Percentiles rank a stretch among this genome's conserved stretches.
These are phyloP conservation scores for Ctenomys sociabilis DNA, from an alignment of 2,113 vertebrate species.

Conservation along the genomic window DNA sequence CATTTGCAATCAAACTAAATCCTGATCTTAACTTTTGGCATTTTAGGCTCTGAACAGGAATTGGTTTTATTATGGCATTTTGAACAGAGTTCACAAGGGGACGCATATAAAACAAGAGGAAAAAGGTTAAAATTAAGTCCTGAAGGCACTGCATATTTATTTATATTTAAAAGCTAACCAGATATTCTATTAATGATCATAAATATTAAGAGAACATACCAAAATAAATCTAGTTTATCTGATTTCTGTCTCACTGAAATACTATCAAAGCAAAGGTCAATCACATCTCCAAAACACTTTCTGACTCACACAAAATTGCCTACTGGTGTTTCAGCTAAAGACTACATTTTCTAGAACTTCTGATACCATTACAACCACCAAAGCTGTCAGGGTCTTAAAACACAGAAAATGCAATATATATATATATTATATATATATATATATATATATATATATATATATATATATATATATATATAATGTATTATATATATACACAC, in stretches of 20 bases:
- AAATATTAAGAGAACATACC: constrained; percentile 72
- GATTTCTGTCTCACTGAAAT: constrained; percentile 80
- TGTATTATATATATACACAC: not conserved
- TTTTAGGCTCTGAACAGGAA: constrained; percentile 67
- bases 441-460: not conserved
- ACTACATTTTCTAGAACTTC: constrained; percentile 52
- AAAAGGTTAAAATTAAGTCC: constrained; percentile 72
- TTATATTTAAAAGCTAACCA: constrained; percentile 75
- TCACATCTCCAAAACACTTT: constrained; percentile 43
- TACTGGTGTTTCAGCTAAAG: constrained; percentile 35
- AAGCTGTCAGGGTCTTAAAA: constrained; percentile 48
- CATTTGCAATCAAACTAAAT: constrained; percentile 67
- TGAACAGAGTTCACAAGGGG: constrained; percentile 72
- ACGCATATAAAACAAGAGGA: constrained; percentile 74
- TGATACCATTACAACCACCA: not conserved
- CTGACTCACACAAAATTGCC: constrained; percentile 19
- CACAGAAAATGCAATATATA: too few relatives aligned
- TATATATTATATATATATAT: not conserved
- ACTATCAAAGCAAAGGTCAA: constrained; percentile 72
- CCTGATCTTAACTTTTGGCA: constrained; percentile 67
- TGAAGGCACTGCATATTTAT: constrained; percentile 66
- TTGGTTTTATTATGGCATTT: constrained; percentile 68
- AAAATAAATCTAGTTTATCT: constrained; percentile 71
- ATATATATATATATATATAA: not conserved
- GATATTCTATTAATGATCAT: constrained; percentile 79